phyloP scores from a whole-genome alignment of 2,797 vertebrate genomes.

The Lutjanus campechanus region DNA sequence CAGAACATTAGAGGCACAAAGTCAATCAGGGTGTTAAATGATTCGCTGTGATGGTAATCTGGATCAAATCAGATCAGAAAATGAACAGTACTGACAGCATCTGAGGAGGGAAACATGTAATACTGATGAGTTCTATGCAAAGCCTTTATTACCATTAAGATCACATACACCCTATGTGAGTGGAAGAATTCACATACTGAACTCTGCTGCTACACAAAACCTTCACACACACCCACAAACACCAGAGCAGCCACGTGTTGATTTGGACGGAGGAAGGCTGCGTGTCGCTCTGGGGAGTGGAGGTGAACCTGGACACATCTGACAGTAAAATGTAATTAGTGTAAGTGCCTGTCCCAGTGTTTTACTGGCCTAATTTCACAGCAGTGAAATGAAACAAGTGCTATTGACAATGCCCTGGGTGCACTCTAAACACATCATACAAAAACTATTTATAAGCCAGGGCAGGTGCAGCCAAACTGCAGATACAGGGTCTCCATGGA shows the following conservation, averaged over 20 bases:
- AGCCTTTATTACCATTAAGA: slow-evolving; percentile 12
- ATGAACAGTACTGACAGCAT: slow-evolving; percentile 27
- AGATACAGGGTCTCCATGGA: slow-evolving; percentile 25
- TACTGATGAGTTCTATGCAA: not conserved
- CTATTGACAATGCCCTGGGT: slow-evolving; percentile 59
- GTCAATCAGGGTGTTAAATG: slow-evolving; percentile 64
- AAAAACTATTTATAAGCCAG: slow-evolving; percentile 50
- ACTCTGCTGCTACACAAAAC: not conserved
- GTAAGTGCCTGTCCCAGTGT: slow-evolving; percentile 68
- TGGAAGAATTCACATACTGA: slow-evolving; percentile 12
- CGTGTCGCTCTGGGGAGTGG: slow-evolving; percentile 37
- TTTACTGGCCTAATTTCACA: slow-evolving; percentile 74
- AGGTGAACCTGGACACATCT: slow-evolving; percentile 59
- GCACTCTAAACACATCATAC: slow-evolving; percentile 61
- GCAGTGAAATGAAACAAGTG: slow-evolving; percentile 62
- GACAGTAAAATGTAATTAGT: slow-evolving; percentile 77
- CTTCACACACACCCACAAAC: not conserved
- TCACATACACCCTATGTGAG: not conserved
- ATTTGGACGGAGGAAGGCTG: slow-evolving; percentile 46
- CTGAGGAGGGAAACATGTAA: slow-evolving; percentile 27
- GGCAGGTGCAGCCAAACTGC: slow-evolving; percentile 40
- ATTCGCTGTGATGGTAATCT: slow-evolving; percentile 71
- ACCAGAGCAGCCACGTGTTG: slow-evolving; percentile 4
- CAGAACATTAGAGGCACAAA: slow-evolving; percentile 52
- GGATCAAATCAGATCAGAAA: slow-evolving; percentile 48